Evolutionary conservation across 2,113 vertebrate genomes (phyloP), one percentile per base, ranked within the genome.

Genomic region (Pelobates fuscus): DNA sequence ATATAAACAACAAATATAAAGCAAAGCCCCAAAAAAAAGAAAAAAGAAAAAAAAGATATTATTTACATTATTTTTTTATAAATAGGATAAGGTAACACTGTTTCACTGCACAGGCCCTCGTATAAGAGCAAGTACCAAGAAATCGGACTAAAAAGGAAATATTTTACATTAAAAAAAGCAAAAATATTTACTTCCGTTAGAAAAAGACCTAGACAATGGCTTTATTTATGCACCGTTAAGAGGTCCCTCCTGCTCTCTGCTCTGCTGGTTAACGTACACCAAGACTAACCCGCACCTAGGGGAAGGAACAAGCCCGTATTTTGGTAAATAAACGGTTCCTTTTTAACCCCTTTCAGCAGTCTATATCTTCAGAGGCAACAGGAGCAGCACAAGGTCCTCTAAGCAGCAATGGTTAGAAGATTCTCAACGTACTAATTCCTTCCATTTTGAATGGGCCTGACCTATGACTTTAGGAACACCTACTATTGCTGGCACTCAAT

Each of bases 11-110:
- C 85, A 90, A 86, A 87, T 88, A 88, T 82, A 91, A 88, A 91
- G 83, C 89, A 85, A 90, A 94, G 70, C 91, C 96, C 90, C 94
- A 96, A 93, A 94, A 81, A 82, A 90, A 92, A 84, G n/a, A n/a
- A n/a, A n/a, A n/a, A n/a, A n/a, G n/a, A n/a, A n/a, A n/a, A n/a
- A n/a, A n/a, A n/a, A n/a, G n/a, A n/a, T n/a, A n/a, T n/a, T n/a
- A n/a, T n/a, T n/a, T n/a, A n/a, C n/a, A n/a, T n/a, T n/a, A n/a
- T n/a, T n/a, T n/a, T n/a, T 90, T 89, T 93, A 97, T 96, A 98
- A 97, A 97, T 94, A 97, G 90, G 90, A 84, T 88, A 94, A 95
- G 86, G 94, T 92, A 95, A 55, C 52, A 55, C 52, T 55, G 52
- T 0, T 7, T 24, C 58, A 2, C 26, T 1, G 6, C 52, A 1